Evolutionary conservation across 2,888 invertebrate species (phyloP).

Genomic region (Lacanobia oleracea): DNA sequence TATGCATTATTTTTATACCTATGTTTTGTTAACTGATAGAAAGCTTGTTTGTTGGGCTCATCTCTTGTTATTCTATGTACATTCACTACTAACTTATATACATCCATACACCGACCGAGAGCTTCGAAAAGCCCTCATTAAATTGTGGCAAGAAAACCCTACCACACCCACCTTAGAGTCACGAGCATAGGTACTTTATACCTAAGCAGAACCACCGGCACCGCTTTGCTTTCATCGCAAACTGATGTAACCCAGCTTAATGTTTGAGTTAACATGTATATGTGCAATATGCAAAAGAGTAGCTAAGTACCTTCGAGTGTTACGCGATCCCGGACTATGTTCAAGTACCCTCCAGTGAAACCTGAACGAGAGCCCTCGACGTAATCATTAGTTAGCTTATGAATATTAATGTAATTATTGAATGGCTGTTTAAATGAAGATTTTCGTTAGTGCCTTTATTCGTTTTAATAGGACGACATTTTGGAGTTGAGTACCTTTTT

Average conservation of each 20-base stretch:
- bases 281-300: conserved; percentile 56
- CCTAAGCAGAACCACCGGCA: background rate
- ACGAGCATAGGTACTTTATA: background rate
- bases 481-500: conserved; percentile 21
- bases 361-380: conserved; percentile 44
- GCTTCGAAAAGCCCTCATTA: background rate
- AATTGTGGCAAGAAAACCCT: conserved; percentile 13
- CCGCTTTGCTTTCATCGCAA: conserved; percentile 29
- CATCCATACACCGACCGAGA: background rate
- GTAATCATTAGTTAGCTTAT: conserved; percentile 53
- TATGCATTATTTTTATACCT: background rate
- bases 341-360: conserved; percentile 44
- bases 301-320: conserved; percentile 45
- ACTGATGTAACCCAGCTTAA: conserved; percentile 31
- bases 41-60: background rate
- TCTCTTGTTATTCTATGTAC: background rate
- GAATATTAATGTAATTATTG: conserved; percentile 46
- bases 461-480: conserved; percentile 39
- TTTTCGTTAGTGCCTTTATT: conserved; percentile 6
- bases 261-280: conserved; percentile 50
- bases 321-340: conserved; percentile 51
- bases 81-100: background rate
- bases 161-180: background rate
- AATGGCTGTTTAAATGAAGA: conserved; percentile 32
- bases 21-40: background rate